Evolutionary conservation across 2,888 invertebrate genomes (phyloP).

Genomic region (Nomada ferruginata): DNA sequence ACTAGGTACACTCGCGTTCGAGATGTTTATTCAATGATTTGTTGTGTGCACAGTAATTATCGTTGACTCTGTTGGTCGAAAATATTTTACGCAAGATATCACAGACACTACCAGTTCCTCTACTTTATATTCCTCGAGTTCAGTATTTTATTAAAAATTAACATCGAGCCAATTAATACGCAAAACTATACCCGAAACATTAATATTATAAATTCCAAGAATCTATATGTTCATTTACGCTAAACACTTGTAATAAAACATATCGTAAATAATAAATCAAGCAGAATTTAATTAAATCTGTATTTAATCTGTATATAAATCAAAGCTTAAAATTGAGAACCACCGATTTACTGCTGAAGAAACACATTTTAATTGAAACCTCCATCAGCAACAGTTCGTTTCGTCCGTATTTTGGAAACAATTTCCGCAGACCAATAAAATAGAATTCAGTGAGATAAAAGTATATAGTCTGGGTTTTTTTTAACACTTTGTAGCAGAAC

Average conservation of each 20-base stretch:
- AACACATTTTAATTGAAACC: not conserved
- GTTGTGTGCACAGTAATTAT: not conserved
- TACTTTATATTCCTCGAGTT: not conserved
- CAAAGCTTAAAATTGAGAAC: not conserved
- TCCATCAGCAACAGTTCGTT: too few relatives aligned
- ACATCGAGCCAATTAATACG: too few relatives aligned
- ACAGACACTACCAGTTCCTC: not conserved
- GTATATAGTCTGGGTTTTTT: not conserved
- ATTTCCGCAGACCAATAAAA: not conserved
- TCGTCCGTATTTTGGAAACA: not conserved
- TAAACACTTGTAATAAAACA: not conserved
- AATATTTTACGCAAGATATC: not conserved
- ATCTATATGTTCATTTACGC: too few relatives aligned
- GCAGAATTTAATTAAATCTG: too few relatives aligned
- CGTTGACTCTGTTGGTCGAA: too few relatives aligned
- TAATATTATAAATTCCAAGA: too few relatives aligned
- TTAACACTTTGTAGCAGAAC: slow-evolving; percentile 74
- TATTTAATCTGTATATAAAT: too few relatives aligned
- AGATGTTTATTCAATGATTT: not conserved
- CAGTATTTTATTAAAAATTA: too few relatives aligned
- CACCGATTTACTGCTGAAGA: too few relatives aligned
- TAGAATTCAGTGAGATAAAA: too few relatives aligned
- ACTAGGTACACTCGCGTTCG: not conserved
- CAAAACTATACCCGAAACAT: too few relatives aligned
- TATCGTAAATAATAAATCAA: not conserved